Percentiles rank a stretch among this genome's conserved stretches.
Evolutionary conservation across 1,140 invertebrate species (phyloP).

Genomic region (Capitella teleta): DNA sequence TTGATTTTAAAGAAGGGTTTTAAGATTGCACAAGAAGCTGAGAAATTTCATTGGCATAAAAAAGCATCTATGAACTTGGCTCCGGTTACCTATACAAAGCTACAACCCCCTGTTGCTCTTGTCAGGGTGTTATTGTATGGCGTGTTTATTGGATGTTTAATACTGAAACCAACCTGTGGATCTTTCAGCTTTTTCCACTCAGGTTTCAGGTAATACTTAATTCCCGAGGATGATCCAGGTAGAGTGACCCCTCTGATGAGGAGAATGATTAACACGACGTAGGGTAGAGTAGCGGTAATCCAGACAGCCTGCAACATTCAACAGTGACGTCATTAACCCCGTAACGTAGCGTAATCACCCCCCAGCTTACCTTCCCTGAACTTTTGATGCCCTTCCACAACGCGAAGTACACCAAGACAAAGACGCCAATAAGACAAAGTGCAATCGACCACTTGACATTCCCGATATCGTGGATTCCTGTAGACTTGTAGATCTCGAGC

Average conservation of each 20-base stretch:
- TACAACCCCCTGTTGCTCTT: too few relatives aligned
- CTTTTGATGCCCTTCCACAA: constrained; percentile 48
- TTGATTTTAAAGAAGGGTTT: too few relatives aligned
- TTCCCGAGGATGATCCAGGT: constrained; percentile 62
- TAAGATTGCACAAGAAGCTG: too few relatives aligned
- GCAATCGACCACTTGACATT: constrained; percentile 40
- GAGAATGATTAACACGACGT: constrained; percentile 81
- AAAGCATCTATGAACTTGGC: too few relatives aligned
- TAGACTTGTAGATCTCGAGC: constrained; percentile 26
- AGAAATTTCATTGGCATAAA: too few relatives aligned
- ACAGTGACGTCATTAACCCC: too few relatives aligned
- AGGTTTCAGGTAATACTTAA: constrained; percentile 87
- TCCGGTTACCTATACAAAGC: too few relatives aligned
- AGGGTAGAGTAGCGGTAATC: constrained; percentile 89
- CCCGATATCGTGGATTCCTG: constrained; percentile 39
- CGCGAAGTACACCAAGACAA: constrained; percentile 43
- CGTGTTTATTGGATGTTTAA: too few relatives aligned
- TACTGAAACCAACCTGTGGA: constrained; percentile 54
- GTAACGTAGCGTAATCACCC: too few relatives aligned
- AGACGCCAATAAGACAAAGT: constrained; percentile 38
- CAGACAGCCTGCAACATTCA: constrained; percentile 79
- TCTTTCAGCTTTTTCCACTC: constrained; percentile 79
- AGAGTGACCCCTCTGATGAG: constrained; percentile 76
- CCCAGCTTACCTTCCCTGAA: constrained; percentile 43
- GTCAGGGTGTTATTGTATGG: too few relatives aligned